phyloP scores from a whole-genome alignment of 2,797 vertebrate genomes.

The Epinephelus awoara region DNA sequence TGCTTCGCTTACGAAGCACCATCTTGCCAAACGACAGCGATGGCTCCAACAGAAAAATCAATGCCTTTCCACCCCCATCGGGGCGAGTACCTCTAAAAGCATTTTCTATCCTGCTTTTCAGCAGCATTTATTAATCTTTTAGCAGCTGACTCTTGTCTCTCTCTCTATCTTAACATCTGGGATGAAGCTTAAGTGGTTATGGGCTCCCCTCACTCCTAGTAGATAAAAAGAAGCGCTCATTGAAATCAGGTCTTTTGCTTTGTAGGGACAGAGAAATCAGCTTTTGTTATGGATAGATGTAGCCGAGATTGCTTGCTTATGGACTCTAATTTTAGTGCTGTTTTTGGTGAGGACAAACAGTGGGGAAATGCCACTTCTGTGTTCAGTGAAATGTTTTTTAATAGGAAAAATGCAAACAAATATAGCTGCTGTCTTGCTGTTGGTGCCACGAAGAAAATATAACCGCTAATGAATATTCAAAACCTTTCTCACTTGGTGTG shows the following conservation, averaged over 20 bases:
- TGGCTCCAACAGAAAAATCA: slow-evolving; percentile 74
- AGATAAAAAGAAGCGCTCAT: slow-evolving; percentile 1
- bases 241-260: slow-evolving; percentile 19
- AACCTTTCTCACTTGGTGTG: not conserved
- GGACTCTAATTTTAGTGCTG: slow-evolving; percentile 8
- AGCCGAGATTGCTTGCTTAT: slow-evolving; percentile 12
- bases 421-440: not conserved
- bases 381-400: slow-evolving; percentile 20
- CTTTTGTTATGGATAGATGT: slow-evolving; percentile 16
- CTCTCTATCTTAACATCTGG: slow-evolving; percentile 67
- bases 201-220: slow-evolving; percentile 7
- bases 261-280: not conserved
- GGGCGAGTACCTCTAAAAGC: slow-evolving; percentile 70
- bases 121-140: slow-evolving; percentile 78
- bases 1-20: slow-evolving; percentile 58
- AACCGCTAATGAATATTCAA: slow-evolving; percentile 44
- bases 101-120: slow-evolving; percentile 68
- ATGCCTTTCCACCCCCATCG: slow-evolving; percentile 57
- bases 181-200: slow-evolving; percentile 64
- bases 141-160: slow-evolving; percentile 66
- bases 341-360: not conserved
- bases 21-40: slow-evolving; percentile 67
- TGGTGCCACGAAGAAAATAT: slow-evolving; percentile 20
- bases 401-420: slow-evolving; percentile 22
- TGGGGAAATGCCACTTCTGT: slow-evolving; percentile 3